These are phyloP conservation scores for Amblyjoppa proteus DNA, from an alignment of 2,888 invertebrate genomes.

Conservation along the genomic window DNA sequence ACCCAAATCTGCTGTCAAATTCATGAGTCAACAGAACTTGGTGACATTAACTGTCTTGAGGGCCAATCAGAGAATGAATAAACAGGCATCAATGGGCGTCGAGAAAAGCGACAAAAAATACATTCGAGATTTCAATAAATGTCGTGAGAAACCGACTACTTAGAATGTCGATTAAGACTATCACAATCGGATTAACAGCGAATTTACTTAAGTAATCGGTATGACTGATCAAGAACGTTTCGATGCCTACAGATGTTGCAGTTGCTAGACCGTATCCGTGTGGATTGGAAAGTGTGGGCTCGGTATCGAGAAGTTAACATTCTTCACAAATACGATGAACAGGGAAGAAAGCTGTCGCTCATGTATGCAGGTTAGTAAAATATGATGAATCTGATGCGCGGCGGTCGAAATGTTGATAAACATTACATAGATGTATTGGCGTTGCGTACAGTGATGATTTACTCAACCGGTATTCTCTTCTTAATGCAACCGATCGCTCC, in stretches of 20 bases:
- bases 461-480: too few species aligned
- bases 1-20: too few species aligned
- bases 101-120: too few species aligned
- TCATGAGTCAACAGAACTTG: too few species aligned
- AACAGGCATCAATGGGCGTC: too few species aligned
- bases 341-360: neutral
- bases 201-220: neutral
- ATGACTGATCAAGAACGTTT: neutral
- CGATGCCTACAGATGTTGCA: neutral
- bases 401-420: neutral
- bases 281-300: neutral
- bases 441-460: neutral
- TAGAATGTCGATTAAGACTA: too few species aligned
- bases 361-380: neutral
- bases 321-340: neutral
- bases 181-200: too few species aligned
- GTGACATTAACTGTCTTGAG: too few species aligned
- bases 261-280: neutral
- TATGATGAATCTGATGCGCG: neutral
- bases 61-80: too few species aligned
- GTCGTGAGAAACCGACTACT: too few species aligned
- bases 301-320: neutral
- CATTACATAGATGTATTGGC: neutral
- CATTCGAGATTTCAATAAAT: too few species aligned
- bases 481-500: too few species aligned